Evolutionary conservation across 2,888 invertebrate species (phyloP).

Genomic region (Campaea margaritaria): DNA sequence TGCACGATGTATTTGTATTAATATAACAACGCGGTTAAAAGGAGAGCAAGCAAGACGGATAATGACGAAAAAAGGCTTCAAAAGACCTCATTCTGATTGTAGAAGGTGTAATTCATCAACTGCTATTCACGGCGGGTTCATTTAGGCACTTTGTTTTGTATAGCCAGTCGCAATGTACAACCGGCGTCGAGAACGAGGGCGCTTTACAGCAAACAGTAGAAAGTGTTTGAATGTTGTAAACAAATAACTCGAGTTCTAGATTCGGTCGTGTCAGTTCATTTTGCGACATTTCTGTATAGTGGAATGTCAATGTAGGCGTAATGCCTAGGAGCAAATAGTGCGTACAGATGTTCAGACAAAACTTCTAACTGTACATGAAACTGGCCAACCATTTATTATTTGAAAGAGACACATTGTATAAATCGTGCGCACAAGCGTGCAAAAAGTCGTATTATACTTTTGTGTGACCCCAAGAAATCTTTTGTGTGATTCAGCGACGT

Average conservation of each 20-base stretch:
- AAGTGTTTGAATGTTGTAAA: conserved; percentile 10
- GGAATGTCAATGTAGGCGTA: conserved; percentile 29
- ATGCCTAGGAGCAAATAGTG: conserved; percentile 34
- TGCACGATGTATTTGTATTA: conserved; percentile 16
- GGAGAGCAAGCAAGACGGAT: conserved; percentile 28
- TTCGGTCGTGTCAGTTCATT: conserved; percentile 11
- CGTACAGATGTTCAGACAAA: conserved; percentile 32
- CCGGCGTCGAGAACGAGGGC: conserved; percentile 9
- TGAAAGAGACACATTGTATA: conserved; percentile 30
- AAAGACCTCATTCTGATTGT: conserved; percentile 34
- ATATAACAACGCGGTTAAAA: conserved; percentile 31
- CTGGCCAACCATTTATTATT: conserved; percentile 32
- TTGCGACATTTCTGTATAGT: conserved; percentile 26
- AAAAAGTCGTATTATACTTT: conserved; percentile 30
- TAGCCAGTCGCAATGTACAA: conserved; percentile 18
- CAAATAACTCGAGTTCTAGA: conserved; percentile 13
- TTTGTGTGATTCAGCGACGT: conserved; percentile 24
- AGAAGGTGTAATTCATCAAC: conserved; percentile 33
- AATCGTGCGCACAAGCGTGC: conserved; percentile 30
- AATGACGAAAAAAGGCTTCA: conserved; percentile 20
- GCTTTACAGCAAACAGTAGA: conserved; percentile 7
- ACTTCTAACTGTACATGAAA: conserved; percentile 30
- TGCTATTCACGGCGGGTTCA: conserved; percentile 28
- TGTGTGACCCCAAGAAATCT: conserved; percentile 32
- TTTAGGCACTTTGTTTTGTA: conserved; percentile 32